A percentile compares a stretch with the other conserved stretches of the same genome.
Conservation (phyloP, 2,113 vertebrate species). For the Podarcis cretensis region DNA sequence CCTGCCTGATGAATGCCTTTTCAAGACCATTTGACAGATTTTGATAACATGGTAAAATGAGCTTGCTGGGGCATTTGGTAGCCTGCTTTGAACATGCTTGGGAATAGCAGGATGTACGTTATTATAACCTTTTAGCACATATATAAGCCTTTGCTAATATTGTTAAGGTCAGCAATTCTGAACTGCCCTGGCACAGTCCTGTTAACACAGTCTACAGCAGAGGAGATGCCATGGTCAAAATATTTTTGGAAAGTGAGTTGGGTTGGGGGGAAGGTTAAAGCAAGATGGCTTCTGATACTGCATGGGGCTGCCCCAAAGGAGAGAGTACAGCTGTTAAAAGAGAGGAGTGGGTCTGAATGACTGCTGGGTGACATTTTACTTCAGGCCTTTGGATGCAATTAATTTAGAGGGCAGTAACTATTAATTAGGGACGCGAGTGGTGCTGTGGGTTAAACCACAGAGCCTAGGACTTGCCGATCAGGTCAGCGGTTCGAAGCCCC, state of each 20-base stretch:
- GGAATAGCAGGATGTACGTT: not conserved
- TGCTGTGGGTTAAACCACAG: too few species aligned
- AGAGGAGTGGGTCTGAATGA: not conserved
- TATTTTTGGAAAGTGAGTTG: too few species aligned
- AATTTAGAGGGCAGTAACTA: too few species aligned
- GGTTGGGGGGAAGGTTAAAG: not conserved
- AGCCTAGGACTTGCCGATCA: too few species aligned
- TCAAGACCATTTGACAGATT: not conserved
- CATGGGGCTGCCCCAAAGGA: not conserved
- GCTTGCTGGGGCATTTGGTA: not conserved
- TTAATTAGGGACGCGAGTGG: too few species aligned
- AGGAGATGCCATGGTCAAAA: not conserved
- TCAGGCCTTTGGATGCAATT: not conserved
- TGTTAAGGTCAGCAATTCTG: too few species aligned
- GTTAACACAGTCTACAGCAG: not conserved
- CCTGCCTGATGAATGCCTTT: not conserved
- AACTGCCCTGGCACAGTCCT: too few species aligned
- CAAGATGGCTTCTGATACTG: not conserved
- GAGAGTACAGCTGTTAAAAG: not conserved
- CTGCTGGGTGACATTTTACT: not conserved
- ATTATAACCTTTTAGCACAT: not conserved
- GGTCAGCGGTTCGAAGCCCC: too few species aligned
- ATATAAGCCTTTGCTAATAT: not conserved
- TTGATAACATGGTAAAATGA: not conserved
- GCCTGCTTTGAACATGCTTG: not conserved